Conservation (phyloP, 2,888 invertebrate species). For the Elgonia sp. region DNA sequence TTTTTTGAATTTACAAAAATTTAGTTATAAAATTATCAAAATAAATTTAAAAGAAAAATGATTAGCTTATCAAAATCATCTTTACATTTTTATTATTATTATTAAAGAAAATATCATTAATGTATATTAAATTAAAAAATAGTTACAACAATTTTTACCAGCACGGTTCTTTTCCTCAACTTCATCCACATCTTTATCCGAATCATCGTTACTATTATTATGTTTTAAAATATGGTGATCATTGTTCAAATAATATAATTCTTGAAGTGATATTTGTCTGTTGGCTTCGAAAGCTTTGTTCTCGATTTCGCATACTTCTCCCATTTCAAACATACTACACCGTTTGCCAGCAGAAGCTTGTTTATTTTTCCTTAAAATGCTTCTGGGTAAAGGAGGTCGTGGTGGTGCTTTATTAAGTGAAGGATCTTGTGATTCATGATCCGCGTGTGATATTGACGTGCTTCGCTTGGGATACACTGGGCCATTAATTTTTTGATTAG, state of each 20-base stretch:
- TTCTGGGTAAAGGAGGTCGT: slow-evolving; percentile 91
- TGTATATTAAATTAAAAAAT: slow-evolving; percentile 12
- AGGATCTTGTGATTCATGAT: slow-evolving; percentile 85
- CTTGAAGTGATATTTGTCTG: slow-evolving; percentile 93
- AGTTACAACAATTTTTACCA: slow-evolving; percentile 73
- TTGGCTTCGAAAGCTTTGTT: slow-evolving; percentile 87
- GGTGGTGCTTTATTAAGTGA: slow-evolving; percentile 88
- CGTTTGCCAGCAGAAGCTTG: slow-evolving; percentile 85
- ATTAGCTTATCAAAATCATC: too few relatives aligned
- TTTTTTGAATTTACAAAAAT: too few relatives aligned
- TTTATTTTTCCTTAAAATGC: slow-evolving; percentile 90
- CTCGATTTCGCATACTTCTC: slow-evolving; percentile 88
- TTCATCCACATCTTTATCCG: slow-evolving; percentile 86
- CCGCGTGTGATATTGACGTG: slow-evolving; percentile 88
- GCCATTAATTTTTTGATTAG: slow-evolving; percentile 84
- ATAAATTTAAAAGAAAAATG: too few relatives aligned
- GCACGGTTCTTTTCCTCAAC: slow-evolving; percentile 84
- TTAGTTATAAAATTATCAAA: too few relatives aligned
- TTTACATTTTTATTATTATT: too few relatives aligned
- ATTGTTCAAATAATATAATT: slow-evolving; percentile 90
- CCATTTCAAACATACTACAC: slow-evolving; percentile 94
- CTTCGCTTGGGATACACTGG: slow-evolving; percentile 91
- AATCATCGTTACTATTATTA: slow-evolving; percentile 82
- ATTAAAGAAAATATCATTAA: too few relatives aligned
- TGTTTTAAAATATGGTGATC: slow-evolving; percentile 83